These are phyloP conservation scores for Cotesia vestalis DNA, from an alignment of 1,140 invertebrate genomes.

Conservation along the genomic window DNA sequence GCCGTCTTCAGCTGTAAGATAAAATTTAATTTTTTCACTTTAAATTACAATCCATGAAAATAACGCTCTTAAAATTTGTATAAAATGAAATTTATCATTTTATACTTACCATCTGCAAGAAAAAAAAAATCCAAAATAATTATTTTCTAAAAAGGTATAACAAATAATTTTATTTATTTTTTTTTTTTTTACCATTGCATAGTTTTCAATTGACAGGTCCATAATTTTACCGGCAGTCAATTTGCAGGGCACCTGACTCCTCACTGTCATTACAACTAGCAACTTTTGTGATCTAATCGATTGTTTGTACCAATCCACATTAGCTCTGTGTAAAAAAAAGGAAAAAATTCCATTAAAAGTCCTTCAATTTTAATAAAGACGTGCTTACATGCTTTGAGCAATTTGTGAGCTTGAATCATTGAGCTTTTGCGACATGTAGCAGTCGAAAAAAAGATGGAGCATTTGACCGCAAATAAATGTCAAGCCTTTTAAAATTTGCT, in stretches of 20 bases:
- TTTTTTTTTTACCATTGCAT: conserved; percentile 28
- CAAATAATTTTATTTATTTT: conserved; percentile 12
- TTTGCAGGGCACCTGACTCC: conserved; percentile 29
- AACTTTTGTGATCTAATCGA: conserved; percentile 25
- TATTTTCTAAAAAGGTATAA: too few relatives aligned
- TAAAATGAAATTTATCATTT: too few relatives aligned
- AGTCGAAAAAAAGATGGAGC: conserved; percentile 11
- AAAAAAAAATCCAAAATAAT: too few relatives aligned
- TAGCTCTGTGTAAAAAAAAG: conserved; percentile 14
- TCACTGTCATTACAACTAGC: conserved; percentile 24
- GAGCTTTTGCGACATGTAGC: conserved; percentile 10
- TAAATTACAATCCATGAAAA: too few relatives aligned
- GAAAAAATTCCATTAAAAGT: background rate
- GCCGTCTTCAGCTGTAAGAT: too few relatives aligned
- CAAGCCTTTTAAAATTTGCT: background rate
- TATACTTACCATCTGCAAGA: too few relatives aligned
- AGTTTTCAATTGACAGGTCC: conserved; percentile 29
- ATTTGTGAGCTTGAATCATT: conserved; percentile 3
- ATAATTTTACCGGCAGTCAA: conserved; percentile 34
- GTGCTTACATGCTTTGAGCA: background rate
- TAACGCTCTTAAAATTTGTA: too few relatives aligned
- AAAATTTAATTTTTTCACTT: too few relatives aligned
- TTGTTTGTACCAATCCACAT: conserved; percentile 24
- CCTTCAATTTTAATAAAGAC: background rate
- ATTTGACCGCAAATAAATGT: background rate